These are phyloP conservation scores for Taurulus bubalis DNA, from an alignment of 2,113 vertebrate species.

Conservation along the genomic window DNA sequence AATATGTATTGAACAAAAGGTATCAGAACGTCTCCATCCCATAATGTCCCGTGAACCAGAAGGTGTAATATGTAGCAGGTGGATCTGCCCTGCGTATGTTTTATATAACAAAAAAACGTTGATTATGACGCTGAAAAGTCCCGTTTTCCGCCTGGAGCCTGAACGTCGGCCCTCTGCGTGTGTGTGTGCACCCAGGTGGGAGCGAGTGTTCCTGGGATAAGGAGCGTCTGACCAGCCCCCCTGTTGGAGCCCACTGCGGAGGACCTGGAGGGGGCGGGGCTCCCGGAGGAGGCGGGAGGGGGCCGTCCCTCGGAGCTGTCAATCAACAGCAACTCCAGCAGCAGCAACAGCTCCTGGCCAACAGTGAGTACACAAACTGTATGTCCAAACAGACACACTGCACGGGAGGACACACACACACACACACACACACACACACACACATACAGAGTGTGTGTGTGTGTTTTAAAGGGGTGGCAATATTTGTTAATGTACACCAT, in stretches of 20 bases:
- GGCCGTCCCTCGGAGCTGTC: conserved; percentile 66
- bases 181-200: conserved; percentile 65
- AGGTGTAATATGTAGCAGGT: too few species aligned
- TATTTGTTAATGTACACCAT: conserved; percentile 79
- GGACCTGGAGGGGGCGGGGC: conserved; percentile 54
- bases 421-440: conserved; percentile 11
- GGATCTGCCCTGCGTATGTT: too few species aligned
- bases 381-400: background rate
- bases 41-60: background rate
- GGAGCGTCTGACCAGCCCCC: conserved; percentile 78
- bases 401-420: background rate
- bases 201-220: conserved; percentile 82
- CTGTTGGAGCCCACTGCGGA: conserved; percentile 63
- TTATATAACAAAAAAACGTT: too few species aligned
- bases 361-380: conserved; percentile 68
- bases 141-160: background rate
- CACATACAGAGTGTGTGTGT: background rate
- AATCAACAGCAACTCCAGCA: conserved; percentile 76
- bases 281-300: conserved; percentile 58
- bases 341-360: conserved; percentile 76
- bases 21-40: background rate
- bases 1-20: background rate
- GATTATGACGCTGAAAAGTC: background rate
- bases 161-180: background rate
- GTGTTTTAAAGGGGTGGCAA: conserved; percentile 54